Evolutionary conservation across 2,888 invertebrate species (phyloP).

Genomic region (Pyrgus malvae): DNA sequence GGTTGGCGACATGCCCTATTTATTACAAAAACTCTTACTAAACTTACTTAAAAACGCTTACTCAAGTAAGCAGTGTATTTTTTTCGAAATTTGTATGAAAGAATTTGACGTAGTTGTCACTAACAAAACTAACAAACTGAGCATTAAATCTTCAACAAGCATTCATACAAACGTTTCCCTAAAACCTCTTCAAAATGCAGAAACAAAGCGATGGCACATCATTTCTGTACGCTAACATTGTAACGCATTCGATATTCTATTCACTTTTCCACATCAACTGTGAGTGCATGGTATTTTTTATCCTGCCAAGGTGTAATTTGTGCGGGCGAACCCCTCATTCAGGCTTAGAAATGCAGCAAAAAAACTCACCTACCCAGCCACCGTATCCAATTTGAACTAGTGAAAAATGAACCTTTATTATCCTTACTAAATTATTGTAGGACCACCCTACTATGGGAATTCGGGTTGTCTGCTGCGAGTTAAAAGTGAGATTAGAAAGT

Average conservation of each 20-base stretch:
- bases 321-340: conserved; percentile 46
- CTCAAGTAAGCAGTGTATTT: no score
- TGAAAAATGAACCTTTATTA: conserved; percentile 75
- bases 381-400: conserved; percentile 70
- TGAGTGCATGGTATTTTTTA: conserved; percentile 26
- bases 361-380: conserved; percentile 50
- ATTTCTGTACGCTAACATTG: conserved; percentile 13
- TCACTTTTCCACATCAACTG: conserved; percentile 12
- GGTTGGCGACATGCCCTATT: no score
- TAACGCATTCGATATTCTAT: conserved; percentile 20
- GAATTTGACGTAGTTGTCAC: no score
- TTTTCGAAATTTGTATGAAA: no score
- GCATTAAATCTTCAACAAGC: no score
- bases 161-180: no score
- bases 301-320: conserved; percentile 57
- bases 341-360: conserved; percentile 56
- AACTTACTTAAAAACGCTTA: no score
- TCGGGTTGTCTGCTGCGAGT: background rate
- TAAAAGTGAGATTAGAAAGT: conserved; percentile 3
- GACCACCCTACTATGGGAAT: conserved; percentile 35
- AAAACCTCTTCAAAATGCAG: no score
- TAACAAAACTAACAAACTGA: no score
- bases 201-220: no score
- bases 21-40: no score
- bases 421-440: conserved; percentile 61